A percentile compares a stretch with the other conserved stretches of the same genome.
Evolutionary conservation across 30 jellyfish, hydroid and myxozoan species (phyloP).

Genomic region (Hydractinia symbiolongicarpus): DNA sequence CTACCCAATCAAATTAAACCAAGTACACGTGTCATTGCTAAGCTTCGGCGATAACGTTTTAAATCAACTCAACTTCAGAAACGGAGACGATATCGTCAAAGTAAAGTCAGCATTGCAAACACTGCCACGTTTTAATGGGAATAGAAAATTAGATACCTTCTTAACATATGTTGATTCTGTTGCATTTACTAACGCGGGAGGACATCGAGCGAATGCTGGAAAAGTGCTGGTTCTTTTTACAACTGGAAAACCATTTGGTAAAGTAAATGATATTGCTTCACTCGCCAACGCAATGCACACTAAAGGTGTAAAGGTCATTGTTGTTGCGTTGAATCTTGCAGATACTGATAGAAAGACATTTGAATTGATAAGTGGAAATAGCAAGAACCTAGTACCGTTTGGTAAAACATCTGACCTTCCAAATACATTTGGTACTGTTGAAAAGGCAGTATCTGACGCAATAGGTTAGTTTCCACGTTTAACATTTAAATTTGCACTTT

Average conservation of each 20-base stretch:
- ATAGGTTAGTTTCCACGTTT: slow-evolving; percentile 26
- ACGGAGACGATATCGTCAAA: neutral
- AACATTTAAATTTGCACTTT: neutral
- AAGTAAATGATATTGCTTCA: slow-evolving; percentile 32
- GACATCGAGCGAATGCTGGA: neutral
- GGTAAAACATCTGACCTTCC: slow-evolving; percentile 22
- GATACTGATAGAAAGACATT: slow-evolving; percentile 26
- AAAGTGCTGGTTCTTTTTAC: slow-evolving; percentile 25
- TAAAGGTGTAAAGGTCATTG: slow-evolving; percentile 60
- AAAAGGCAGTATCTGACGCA: slow-evolving; percentile 42
- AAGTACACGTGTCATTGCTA: neutral
- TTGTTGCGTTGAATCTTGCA: slow-evolving; percentile 45
- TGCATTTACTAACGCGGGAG: neutral
- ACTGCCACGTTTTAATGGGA: slow-evolving; percentile 23
- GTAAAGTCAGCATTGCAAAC: neutral
- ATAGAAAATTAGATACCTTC: neutral
- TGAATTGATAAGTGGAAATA: neutral
- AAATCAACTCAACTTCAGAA: neutral
- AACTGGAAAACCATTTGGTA: slow-evolving; percentile 1
- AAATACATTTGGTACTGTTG: slow-evolving; percentile 38
- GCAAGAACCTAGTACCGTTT: neutral
- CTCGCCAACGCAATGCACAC: slow-evolving; percentile 41
- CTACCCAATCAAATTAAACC: neutral
- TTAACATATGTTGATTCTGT: neutral
- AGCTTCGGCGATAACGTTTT: slow-evolving; percentile 13